A percentile compares a stretch with the other conserved stretches of the same genome.
Evolutionary conservation across 2,888 invertebrate species (phyloP).

Genomic region (Polydrusus cervinus): DNA sequence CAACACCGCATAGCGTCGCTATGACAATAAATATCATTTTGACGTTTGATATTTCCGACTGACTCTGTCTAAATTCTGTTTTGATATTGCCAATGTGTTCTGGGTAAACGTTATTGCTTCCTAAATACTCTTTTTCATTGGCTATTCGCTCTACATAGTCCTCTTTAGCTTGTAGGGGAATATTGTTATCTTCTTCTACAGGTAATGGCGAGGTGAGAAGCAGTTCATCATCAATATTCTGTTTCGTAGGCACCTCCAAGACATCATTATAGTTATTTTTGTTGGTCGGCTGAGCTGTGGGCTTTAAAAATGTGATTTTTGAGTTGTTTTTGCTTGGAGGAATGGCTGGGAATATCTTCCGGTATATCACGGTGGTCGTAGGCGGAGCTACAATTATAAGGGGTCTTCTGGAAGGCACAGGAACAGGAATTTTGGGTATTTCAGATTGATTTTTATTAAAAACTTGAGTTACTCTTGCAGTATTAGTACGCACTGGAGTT

Average conservation of each 20-base stretch:
- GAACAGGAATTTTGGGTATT: slow-evolving; percentile 2
- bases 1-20: slow-evolving; percentile 30
- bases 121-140: slow-evolving; percentile 32
- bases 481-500: slow-evolving; percentile 24
- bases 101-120: slow-evolving; percentile 6
- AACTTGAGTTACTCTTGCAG: slow-evolving; percentile 6
- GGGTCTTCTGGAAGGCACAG: slow-evolving; percentile 27
- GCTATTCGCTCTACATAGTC: slow-evolving; percentile 50
- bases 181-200: slow-evolving; percentile 29
- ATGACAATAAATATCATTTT: slow-evolving; percentile 32
- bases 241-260: slow-evolving; percentile 13
- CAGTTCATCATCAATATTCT: slow-evolving; percentile 16
- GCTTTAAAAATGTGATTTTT: slow-evolving; percentile 42
- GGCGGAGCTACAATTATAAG: slow-evolving; percentile 50
- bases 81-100: slow-evolving; percentile 38
- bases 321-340: slow-evolving; percentile 24
- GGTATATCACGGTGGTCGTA: slow-evolving; percentile 45
- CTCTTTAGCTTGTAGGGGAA: slow-evolving; percentile 45
- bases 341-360: slow-evolving; percentile 37
- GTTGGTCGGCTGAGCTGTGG: slow-evolving; percentile 20
- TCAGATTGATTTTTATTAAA: too few species aligned
- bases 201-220: slow-evolving; percentile 24
- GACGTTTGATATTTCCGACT: slow-evolving; percentile 29
- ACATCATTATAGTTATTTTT: slow-evolving; percentile 22
- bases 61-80: slow-evolving; percentile 36